These are phyloP conservation scores for Belgica antarctica DNA, from an alignment of 2,888 invertebrate genomes.

Conservation along the genomic window DNA sequence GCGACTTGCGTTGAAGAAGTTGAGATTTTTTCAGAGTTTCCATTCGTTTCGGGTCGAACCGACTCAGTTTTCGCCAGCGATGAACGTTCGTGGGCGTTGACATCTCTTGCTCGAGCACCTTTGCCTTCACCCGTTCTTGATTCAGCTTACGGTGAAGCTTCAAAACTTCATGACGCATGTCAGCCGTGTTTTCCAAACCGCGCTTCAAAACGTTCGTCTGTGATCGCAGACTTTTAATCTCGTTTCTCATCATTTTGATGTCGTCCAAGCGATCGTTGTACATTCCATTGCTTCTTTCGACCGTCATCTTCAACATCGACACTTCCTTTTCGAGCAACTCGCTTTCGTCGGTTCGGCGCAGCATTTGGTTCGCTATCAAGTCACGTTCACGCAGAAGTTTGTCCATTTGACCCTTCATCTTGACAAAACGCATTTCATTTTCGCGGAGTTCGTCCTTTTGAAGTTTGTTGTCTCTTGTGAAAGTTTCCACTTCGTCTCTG, in stretches of 20 bases:
- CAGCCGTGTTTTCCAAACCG: slow-evolving; percentile 61
- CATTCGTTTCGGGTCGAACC: slow-evolving; percentile 59
- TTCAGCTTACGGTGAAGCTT: slow-evolving; percentile 66
- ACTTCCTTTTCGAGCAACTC: background rate
- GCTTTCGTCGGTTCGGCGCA: slow-evolving; percentile 18
- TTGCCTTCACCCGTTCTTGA: slow-evolving; percentile 64
- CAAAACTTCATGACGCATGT: slow-evolving; percentile 64
- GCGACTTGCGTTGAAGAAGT: background rate
- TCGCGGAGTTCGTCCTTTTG: background rate
- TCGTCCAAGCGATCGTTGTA: slow-evolving; percentile 62
- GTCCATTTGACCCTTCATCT: background rate
- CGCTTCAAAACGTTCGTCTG: slow-evolving; percentile 57
- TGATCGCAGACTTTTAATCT: slow-evolving; percentile 60
- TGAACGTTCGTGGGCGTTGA: slow-evolving; percentile 72
- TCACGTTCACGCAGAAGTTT: background rate
- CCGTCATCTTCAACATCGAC: background rate
- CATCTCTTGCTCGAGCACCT: slow-evolving; percentile 67
- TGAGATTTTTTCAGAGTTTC: slow-evolving; percentile 5
- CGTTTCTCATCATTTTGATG: slow-evolving; percentile 64
- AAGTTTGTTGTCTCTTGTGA: background rate
- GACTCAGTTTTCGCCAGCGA: slow-evolving; percentile 70
- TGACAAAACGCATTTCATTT: background rate
- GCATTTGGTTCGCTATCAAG: background rate
- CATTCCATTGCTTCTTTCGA: background rate
- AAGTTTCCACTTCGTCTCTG: background rate